Evolutionary conservation across 92 coral and sea anemone species (phyloP).

Genomic region (Porites lobata): DNA sequence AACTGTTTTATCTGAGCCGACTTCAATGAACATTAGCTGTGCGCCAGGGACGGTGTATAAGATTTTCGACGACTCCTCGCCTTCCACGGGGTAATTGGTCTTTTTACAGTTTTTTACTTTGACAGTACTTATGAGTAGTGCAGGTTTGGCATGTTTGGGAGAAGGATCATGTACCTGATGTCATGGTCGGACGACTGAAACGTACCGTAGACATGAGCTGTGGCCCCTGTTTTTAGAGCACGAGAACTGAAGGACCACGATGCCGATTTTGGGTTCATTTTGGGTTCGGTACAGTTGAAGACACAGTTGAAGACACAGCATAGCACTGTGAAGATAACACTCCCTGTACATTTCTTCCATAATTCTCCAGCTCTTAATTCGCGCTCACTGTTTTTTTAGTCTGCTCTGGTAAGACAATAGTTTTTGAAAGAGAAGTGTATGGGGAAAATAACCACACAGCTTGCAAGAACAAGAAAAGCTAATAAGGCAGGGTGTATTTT

Average conservation of each 20-base stretch:
- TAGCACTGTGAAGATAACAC: background rate
- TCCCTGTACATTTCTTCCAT: background rate
- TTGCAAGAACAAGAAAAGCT: too few species aligned
- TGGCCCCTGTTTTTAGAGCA: conserved; percentile 24
- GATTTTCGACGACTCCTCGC: background rate
- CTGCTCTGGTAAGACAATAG: background rate
- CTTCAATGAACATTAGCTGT: background rate
- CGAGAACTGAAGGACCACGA: background rate
- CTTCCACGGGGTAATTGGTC: conserved; percentile 10
- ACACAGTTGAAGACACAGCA: conserved; percentile 14
- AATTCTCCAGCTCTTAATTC: background rate
- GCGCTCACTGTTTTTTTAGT: background rate
- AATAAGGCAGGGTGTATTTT: too few species aligned
- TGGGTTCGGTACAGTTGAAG: background rate
- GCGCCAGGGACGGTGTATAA: conserved; percentile 22
- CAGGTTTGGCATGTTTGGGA: conserved; percentile 22
- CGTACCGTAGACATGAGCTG: conserved; percentile 40
- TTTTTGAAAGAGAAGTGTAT: background rate
- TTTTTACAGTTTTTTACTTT: too few species aligned
- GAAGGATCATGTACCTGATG: conserved; percentile 28
- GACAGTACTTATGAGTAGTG: conserved; percentile 10
- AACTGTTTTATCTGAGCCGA: background rate
- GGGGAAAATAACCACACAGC: too few species aligned
- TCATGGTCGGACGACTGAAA: conserved; percentile 28
- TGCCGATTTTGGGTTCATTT: background rate